Evolutionary conservation across 2,797 vertebrate species (phyloP), one percentile per base, ranked within the genome.

Genomic region (Gobionotothen gibberifrons): DNA sequence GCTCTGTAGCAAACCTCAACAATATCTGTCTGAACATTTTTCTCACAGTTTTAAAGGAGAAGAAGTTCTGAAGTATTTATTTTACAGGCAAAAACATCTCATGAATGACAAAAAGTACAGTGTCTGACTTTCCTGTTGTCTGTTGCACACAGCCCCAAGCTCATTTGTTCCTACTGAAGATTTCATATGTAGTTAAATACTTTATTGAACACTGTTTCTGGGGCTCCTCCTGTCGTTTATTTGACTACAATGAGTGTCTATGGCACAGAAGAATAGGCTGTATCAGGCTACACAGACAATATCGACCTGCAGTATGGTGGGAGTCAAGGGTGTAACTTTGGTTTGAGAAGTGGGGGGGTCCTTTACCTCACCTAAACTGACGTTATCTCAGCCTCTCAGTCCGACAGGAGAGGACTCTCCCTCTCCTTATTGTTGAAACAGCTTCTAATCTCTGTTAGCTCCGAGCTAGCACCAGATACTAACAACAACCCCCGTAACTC

Each of bases 1-100:
- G 56, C 55, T 63, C 57, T 46, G 51, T 17, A 42, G 44, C 56
- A 68, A 75, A 69, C 61, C 36, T 47, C 29, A 49, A 58, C 43
- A 44, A 32, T 16, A 12, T 78, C 44, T 46, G 11, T 36, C 26
- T 4, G 17, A 22, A 16, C 1, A 10, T 17, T 40, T 2, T 47
- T 65, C n/a, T 22, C 39, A 46, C 11, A 13, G 42, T 4, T 5
- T 49, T 43, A 14, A 66, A 66, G 15, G 19, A 54, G 11, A 36
- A 36, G 4, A 17, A 7, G 17, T 26, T 56, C 7, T n/a, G 14
- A 65, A 61, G 52, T 12, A 29, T 48, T 9, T 49, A 40, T 29
- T 7, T 51, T 14, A 49, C 46, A 53, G 1, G 14, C 56, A 17
- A 22, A 3, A 52, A 9, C 10, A 54, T 47, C 19, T 29, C 19